A percentile compares a stretch with the other conserved stretches of the same genome.
These are phyloP conservation scores for Chromis chromis DNA, from an alignment of 2,797 vertebrate genomes.

Conservation along the genomic window DNA sequence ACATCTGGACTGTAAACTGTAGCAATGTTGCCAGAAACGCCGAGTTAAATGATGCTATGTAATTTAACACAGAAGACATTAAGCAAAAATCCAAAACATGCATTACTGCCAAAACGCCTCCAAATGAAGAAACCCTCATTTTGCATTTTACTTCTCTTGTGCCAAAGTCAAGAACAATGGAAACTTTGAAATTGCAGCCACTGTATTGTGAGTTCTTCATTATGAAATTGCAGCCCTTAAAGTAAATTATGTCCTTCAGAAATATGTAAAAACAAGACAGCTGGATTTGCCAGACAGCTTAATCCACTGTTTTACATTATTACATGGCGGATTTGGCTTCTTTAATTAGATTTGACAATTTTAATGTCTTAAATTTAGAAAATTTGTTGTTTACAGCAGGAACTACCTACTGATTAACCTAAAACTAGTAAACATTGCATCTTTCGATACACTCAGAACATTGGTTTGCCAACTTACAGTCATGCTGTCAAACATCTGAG, in stretches of 20 bases:
- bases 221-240: background rate
- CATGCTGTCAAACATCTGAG: slow-evolving; percentile 95
- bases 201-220: background rate
- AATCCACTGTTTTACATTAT: background rate
- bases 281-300: background rate
- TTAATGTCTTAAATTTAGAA: background rate
- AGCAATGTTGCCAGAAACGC: background rate
- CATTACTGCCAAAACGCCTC: background rate
- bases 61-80: background rate
- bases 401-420: background rate
- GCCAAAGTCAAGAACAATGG: background rate
- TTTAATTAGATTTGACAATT: slow-evolving; percentile 7
- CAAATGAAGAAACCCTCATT: background rate
- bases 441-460: background rate
- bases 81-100: background rate
- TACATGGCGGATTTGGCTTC: background rate
- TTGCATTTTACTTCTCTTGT: background rate
- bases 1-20: slow-evolving; percentile 1
- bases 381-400: background rate
- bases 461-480: slow-evolving; percentile 84
- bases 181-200: background rate
- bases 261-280: background rate
- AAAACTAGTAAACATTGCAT: background rate
- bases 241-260: background rate
- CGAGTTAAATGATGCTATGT: background rate